phyloP scores from a whole-genome alignment of 1,140 invertebrate genomes.

The Drosophila ficusphila region DNA sequence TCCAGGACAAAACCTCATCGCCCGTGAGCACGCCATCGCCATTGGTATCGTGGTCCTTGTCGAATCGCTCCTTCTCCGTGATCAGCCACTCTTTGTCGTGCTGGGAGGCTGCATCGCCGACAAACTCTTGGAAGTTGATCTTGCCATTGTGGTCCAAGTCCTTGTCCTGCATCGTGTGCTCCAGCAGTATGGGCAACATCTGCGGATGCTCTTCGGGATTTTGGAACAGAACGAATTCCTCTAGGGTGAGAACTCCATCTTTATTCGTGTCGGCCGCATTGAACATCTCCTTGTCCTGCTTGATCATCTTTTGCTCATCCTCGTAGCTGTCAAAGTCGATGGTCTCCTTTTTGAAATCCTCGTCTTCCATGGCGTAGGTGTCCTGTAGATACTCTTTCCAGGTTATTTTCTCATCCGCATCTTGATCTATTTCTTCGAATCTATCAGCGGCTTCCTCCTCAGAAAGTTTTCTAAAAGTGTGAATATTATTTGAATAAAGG shows the following conservation, averaged over 20 bases:
- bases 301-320: slow-evolving; percentile 86
- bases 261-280: slow-evolving; percentile 93
- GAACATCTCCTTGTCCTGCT: slow-evolving; percentile 95
- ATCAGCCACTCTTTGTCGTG: slow-evolving; percentile 93
- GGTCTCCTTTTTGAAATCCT: slow-evolving; percentile 83
- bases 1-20: slow-evolving; percentile 94
- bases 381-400: slow-evolving; percentile 96
- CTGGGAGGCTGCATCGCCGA: slow-evolving; percentile 89
- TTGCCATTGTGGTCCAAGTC: slow-evolving; percentile 93
- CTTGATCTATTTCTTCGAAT: slow-evolving; percentile 93
- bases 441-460: slow-evolving; percentile 94
- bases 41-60: slow-evolving; percentile 94
- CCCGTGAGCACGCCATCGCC: slow-evolving; percentile 92
- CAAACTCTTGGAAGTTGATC: slow-evolving; percentile 93
- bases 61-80: slow-evolving; percentile 95
- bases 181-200: slow-evolving; percentile 94
- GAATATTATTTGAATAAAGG: slow-evolving; percentile 1
- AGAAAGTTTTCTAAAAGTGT: slow-evolving; percentile 89
- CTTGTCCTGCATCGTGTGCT: slow-evolving; percentile 93
- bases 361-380: slow-evolving; percentile 90
- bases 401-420: slow-evolving; percentile 92
- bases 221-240: slow-evolving; percentile 95
- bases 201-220: slow-evolving; percentile 96
- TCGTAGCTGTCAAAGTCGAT: slow-evolving; percentile 84
- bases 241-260: slow-evolving; percentile 90